These are phyloP conservation scores for Eremophila alpestris DNA, from an alignment of 2,797 vertebrate genomes.

Conservation along the genomic window DNA sequence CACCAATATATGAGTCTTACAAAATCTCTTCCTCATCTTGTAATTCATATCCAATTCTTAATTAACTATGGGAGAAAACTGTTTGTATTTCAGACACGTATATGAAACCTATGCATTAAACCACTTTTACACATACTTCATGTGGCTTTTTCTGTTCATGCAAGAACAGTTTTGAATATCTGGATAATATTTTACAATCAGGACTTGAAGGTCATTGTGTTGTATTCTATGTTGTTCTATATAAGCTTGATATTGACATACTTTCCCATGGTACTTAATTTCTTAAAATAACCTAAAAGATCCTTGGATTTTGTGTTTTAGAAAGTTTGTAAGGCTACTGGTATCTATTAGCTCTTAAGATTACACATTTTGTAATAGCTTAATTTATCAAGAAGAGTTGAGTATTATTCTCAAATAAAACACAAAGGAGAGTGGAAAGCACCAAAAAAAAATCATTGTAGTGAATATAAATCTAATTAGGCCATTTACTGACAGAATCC, in stretches of 20 bases:
- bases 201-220: not conserved
- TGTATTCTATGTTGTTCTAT: not conserved
- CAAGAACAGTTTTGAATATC: not conserved
- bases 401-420: constrained; percentile 20
- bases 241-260: not conserved
- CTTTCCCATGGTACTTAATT: not conserved
- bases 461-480: not conserved
- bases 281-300: not conserved
- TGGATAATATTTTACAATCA: not conserved
- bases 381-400: not conserved
- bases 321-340: not conserved
- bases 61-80: not conserved
- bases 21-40: not conserved
- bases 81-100: not conserved
- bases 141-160: not conserved
- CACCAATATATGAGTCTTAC: not conserved
- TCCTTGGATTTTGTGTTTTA: not conserved
- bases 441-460: not conserved
- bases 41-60: not conserved
- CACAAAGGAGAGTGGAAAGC: not conserved
- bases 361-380: not conserved
- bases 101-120: not conserved
- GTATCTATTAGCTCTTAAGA: not conserved
- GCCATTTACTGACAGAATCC: constrained; percentile 42
- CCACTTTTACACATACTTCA: not conserved